phyloP scores from a whole-genome alignment of 2,113 vertebrate genomes.

The Strix aluco region DNA sequence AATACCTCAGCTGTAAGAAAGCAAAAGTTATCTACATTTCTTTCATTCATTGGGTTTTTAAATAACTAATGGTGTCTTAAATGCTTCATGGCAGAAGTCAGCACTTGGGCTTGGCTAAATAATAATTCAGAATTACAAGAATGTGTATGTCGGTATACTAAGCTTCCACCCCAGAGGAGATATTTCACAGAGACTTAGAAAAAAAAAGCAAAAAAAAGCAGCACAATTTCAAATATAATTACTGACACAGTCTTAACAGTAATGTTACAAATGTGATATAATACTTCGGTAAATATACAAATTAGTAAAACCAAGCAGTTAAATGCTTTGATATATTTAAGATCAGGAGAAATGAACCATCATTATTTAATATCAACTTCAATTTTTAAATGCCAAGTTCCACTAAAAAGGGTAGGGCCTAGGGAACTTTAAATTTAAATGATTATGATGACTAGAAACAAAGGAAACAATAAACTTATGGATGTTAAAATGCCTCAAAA shows the following conservation, averaged over 20 bases:
- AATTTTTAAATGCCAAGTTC: slow-evolving; percentile 78
- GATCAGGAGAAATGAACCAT: slow-evolving; percentile 72
- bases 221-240: slow-evolving; percentile 55
- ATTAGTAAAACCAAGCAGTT: slow-evolving; percentile 62
- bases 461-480: slow-evolving; percentile 76
- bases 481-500: slow-evolving; percentile 70
- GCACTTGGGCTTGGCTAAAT: slow-evolving; percentile 16
- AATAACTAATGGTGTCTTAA: slow-evolving; percentile 57
- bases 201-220: neutral
- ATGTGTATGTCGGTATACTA: neutral
- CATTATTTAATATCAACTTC: slow-evolving; percentile 78
- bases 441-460: slow-evolving; percentile 70
- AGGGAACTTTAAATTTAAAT: slow-evolving; percentile 76
- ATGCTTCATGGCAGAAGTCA: neutral
- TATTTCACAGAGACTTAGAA: neutral
- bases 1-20: slow-evolving; percentile 40
- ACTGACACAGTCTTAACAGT: slow-evolving; percentile 45
- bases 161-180: slow-evolving; percentile 28
- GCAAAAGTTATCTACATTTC: slow-evolving; percentile 22
- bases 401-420: slow-evolving; percentile 60
- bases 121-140: slow-evolving; percentile 44
- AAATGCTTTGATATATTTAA: slow-evolving; percentile 73
- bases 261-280: slow-evolving; percentile 42
- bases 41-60: slow-evolving; percentile 48
- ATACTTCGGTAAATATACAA: slow-evolving; percentile 70